Percentiles rank a stretch among this genome's conserved stretches.
phyloP scores from a whole-genome alignment of 2,113 vertebrate genomes.

The Potamarius usumacintae region DNA sequence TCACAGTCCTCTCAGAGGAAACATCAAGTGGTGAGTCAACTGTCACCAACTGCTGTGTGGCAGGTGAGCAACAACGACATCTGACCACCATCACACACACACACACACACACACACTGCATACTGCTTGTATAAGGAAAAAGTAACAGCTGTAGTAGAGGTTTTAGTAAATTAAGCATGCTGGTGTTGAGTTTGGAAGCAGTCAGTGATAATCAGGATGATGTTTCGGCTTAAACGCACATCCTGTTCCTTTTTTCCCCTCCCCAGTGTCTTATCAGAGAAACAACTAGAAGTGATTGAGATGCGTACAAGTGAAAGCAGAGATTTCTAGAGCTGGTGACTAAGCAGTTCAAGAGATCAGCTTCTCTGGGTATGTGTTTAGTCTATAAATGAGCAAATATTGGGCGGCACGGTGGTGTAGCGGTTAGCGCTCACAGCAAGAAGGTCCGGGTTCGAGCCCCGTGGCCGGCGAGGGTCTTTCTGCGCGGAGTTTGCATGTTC shows the following conservation, averaged over 20 bases:
- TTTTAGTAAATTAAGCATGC: background rate
- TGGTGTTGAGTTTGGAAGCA: background rate
- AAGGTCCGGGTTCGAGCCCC: too few relatives aligned
- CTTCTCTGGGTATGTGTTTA: background rate
- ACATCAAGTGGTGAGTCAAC: conserved; percentile 35
- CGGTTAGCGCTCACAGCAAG: too few relatives aligned
- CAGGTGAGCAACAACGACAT: conserved; percentile 45
- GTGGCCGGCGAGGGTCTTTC: too few relatives aligned
- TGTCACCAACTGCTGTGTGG: conserved; percentile 50
- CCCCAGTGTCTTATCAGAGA: background rate
- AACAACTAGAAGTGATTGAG: conserved; percentile 25
- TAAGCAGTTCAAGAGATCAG: background rate
- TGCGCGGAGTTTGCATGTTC: too few relatives aligned
- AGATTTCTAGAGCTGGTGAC: background rate
- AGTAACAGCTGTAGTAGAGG: background rate
- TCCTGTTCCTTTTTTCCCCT: too few relatives aligned
- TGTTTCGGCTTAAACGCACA: background rate
- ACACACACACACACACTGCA: background rate
- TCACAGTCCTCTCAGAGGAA: background rate
- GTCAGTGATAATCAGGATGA: background rate
- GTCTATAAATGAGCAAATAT: background rate
- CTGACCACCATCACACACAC: background rate
- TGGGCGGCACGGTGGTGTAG: background rate
- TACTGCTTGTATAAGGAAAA: background rate
- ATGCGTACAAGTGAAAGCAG: conserved; percentile 16